Percentiles rank a stretch among this genome's conserved stretches.
phyloP scores from a whole-genome alignment of 2,888 invertebrate genomes.

The Gymnocheta viridis region DNA sequence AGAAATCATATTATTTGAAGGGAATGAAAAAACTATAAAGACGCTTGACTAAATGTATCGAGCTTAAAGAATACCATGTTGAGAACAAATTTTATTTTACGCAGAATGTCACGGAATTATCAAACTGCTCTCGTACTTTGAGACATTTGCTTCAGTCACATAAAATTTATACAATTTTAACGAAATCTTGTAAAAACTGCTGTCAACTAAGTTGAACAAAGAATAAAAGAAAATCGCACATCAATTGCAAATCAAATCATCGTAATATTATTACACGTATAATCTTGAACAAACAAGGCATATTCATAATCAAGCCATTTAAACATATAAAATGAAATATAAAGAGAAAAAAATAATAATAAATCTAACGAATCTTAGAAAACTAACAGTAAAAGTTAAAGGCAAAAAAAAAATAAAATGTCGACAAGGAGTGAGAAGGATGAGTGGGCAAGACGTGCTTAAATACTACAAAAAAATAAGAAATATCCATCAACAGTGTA shows the following conservation, averaged over 20 bases:
- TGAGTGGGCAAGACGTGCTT: conserved; percentile 25
- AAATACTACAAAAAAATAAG: neutral
- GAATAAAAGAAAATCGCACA: conserved; percentile 27
- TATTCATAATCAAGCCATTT: conserved; percentile 63
- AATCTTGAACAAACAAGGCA: conserved; percentile 44
- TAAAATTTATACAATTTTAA: conserved; percentile 1
- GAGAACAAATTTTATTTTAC: no score
- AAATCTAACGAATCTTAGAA: neutral
- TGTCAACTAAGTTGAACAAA: conserved; percentile 21
- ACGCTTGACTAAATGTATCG: no score
- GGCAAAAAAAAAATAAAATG: no score
- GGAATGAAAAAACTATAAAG: no score
- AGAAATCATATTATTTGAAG: no score
- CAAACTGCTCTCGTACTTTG: no score
- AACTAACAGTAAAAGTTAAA: conserved; percentile 2
- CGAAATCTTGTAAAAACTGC: neutral
- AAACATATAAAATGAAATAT: neutral
- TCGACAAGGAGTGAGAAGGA: no score
- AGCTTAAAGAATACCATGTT: no score
- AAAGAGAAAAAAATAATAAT: neutral
- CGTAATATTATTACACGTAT: conserved; percentile 43
- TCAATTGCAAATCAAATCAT: conserved; percentile 45
- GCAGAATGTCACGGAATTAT: no score
- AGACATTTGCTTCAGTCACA: neutral
- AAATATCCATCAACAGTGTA: neutral